Evolutionary conservation across 2,797 vertebrate species (phyloP), one percentile per base, ranked within the genome.

Genomic region (Tragopan temminckii): DNA sequence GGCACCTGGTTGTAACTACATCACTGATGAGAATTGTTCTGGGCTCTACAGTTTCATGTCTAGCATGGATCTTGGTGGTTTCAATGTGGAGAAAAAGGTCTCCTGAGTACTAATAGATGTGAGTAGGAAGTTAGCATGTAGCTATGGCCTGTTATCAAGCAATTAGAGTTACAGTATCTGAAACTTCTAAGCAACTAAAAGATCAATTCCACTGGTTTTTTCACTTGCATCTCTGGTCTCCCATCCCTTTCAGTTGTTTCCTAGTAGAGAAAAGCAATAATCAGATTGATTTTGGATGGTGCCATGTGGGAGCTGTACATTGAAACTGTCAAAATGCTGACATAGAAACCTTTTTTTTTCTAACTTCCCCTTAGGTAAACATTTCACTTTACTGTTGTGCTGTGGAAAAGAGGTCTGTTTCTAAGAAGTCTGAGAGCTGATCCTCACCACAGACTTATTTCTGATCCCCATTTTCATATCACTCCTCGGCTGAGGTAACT

Each of bases 141-240:
- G 45, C 19, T n/a, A 45, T 1, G 17, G 8, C 35, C 50, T 71
- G 2, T 31, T 68, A 25, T 42, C 20, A 71, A 9, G 35, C 33
- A 63, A 64, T 77, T 55, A 67, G 29, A 16, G 13, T 68, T 21
- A 27, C 4, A 52, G 21, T 25, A 13, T 15, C 75, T 69, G 33
- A 83, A 63, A 64, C 25, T 24, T 84, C 29, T 16, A 84, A 86
- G 15, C 25, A 35, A 58, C n/a, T 23, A n/a, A 53, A 90, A 66
- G 8, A 24, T 35, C 8, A 42, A 12, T 68, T 40, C 15, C 19
- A 33, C 31, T 23, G 24, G 9, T 80, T 64, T 61, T 12, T 10
- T 7, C 31, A 40, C 58, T 42, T 31, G 42, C 3, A 18, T 25
- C 0, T 0, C 18, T 48, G 42, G 7, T 42, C 5, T 85, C 61